A percentile compares a stretch with the other conserved stretches of the same genome.
Evolutionary conservation across 2,113 vertebrate genomes (phyloP).

Genomic region (Chiloscyllium plagiosum): DNA sequence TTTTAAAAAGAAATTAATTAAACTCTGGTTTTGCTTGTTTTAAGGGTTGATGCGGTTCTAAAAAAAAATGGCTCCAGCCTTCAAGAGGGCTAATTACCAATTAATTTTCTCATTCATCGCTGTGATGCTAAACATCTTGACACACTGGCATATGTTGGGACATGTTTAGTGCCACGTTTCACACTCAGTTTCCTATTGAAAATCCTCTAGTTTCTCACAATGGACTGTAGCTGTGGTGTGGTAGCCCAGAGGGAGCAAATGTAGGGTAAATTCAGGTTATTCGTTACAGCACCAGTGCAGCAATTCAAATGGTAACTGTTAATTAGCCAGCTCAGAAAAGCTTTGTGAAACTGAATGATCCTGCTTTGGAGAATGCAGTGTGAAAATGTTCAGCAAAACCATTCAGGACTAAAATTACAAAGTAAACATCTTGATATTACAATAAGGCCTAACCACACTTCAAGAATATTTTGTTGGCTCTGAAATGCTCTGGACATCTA

Average conservation of each 20-base stretch:
- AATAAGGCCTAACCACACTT: conserved; percentile 10
- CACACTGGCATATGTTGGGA: conserved; percentile 17
- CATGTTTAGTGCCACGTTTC: conserved; percentile 33
- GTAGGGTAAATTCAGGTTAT: conserved; percentile 19
- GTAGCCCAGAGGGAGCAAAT: not conserved
- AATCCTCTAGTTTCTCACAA: conserved; percentile 24
- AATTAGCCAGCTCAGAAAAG: conserved; percentile 12
- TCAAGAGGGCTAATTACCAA: conserved; percentile 32
- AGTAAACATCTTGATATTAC: not conserved
- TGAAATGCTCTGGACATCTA: not conserved
- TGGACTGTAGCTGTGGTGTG: conserved; percentile 5
- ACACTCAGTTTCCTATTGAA: conserved; percentile 27
- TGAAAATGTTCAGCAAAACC: not conserved
- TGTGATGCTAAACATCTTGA: conserved; percentile 20
- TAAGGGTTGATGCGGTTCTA: not conserved
- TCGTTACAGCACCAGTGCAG: not conserved
- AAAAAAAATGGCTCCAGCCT: conserved; percentile 10
- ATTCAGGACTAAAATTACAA: not conserved
- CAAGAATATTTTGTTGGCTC: not conserved
- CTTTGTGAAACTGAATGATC: not conserved
- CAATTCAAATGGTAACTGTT: conserved; percentile 32
- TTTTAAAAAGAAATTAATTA: not conserved
- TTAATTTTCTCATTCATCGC: conserved; percentile 31
- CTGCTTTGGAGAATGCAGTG: not conserved
- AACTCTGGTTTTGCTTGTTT: conserved; percentile 11